Base-by-base conservation (phyloP, 1,140 invertebrate species). In the Aradophagus sp. region DNA sequence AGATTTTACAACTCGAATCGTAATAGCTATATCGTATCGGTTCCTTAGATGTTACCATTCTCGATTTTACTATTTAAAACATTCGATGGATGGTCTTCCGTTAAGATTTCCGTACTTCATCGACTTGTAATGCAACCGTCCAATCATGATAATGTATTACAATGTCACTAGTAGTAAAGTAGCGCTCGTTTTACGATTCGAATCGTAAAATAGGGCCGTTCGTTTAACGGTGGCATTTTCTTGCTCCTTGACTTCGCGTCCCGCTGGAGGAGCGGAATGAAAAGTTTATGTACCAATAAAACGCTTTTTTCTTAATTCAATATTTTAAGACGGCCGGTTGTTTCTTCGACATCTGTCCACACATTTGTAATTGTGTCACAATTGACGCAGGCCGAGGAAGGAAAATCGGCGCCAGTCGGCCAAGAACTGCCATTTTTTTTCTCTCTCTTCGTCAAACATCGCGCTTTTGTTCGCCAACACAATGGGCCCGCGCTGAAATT, bases 281-380 rank as follows among this genome's bases (percentile, higher is more conserved):
- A 68, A 53, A 35, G 41, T 47, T 47, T 55, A 48, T 14, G 29
- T 34, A 34, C 8, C 41, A 48, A 68, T 61, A 53, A 42, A 61
- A 41, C 35, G 27, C 11, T 48, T 56, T 55, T 45, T 59, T 19
- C 53, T 38, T 45, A 50, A 53, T 67, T 67, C 53, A 52, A 67
- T 67, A 67, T 59, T 67, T 53, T 26, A 26, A 10, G 41, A 20
- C 42, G 19, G 34, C 11, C 48, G 11, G 66, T 70, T 62, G 52
- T 52, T 62, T 48, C 55, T 56, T 16, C 56, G 12, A 50, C 66
- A 70, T 70, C 66, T 70, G 66, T 62, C 35, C 31, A 52, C 56
- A 62, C 52, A 56, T 62, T 55, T 5, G 29, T 62, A 58, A 58
- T 56, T 42, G 48, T 44, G 32, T 44, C 36, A 10, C 32, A 26